Evolutionary conservation across 2,113 vertebrate species (phyloP).

Genomic region (Thermophis baileyi): DNA sequence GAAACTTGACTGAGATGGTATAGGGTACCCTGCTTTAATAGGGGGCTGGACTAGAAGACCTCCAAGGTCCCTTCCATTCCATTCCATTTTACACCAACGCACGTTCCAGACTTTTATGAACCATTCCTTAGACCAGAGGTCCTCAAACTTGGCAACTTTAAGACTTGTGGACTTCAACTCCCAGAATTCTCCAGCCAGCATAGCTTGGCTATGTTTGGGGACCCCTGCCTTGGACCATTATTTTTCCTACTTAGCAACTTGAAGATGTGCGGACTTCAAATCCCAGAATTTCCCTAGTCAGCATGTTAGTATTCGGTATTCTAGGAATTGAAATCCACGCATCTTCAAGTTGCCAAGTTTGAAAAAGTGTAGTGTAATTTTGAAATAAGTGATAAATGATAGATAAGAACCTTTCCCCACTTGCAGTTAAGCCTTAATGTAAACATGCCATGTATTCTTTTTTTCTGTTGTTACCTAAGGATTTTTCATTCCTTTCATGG

Average conservation of each 20-base stretch:
- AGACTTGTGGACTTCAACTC: background rate
- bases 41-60: background rate
- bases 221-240: too few species aligned
- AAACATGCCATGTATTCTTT: background rate
- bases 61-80: background rate
- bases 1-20: background rate
- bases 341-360: background rate
- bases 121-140: background rate
- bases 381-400: too few species aligned
- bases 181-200: too few species aligned
- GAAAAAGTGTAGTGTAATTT: too few species aligned
- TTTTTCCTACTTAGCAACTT: background rate
- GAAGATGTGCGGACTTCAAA: background rate
- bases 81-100: background rate
- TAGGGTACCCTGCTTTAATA: background rate
- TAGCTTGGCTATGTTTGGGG: too few species aligned
- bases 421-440: background rate
- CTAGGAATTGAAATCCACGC: background rate
- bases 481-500: background rate
- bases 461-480: background rate
- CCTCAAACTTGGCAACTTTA: background rate
- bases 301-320: background rate
- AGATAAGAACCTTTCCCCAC: background rate
- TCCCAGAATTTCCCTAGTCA: background rate
- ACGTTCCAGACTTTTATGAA: background rate